A percentile compares a stretch with the other conserved stretches of the same genome.
Evolutionary conservation across 2,113 vertebrate genomes (phyloP).

Genomic region (Probosciger aterrimus): DNA sequence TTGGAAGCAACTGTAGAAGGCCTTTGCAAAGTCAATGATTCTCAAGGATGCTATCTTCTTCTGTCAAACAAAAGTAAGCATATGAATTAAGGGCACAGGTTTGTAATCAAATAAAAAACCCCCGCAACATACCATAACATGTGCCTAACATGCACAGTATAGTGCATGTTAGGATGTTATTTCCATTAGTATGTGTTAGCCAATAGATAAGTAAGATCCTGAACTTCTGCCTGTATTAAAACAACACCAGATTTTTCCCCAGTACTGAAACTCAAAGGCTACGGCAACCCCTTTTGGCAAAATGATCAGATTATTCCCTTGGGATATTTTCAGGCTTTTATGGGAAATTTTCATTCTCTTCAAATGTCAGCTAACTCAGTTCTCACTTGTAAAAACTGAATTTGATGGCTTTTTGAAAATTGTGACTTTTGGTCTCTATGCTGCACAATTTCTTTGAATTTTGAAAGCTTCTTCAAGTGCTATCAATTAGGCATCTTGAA

Average conservation of each 20-base stretch:
- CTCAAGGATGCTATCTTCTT: neutral
- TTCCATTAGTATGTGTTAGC: neutral
- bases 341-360: neutral
- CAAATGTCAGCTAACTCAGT: conserved; percentile 13
- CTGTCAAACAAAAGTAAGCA: neutral
- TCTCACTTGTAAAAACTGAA: neutral
- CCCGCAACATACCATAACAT: neutral
- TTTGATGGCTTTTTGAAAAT: neutral
- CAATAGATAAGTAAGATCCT: neutral
- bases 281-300: neutral
- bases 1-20: neutral
- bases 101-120: neutral
- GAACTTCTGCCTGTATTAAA: neutral
- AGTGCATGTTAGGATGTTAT: neutral
- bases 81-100: neutral
- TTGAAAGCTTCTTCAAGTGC: neutral
- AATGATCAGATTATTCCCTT: neutral
- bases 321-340: neutral
- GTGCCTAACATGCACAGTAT: too few species aligned
- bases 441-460: neutral
- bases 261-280: conserved; percentile 6
- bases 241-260: neutral
- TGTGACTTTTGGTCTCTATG: neutral
- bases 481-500: neutral
- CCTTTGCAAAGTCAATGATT: neutral